A percentile compares a stretch with the other conserved stretches of the same genome.
phyloP scores from a whole-genome alignment of 2,113 vertebrate genomes.

The Grammomys dolichurus region DNA sequence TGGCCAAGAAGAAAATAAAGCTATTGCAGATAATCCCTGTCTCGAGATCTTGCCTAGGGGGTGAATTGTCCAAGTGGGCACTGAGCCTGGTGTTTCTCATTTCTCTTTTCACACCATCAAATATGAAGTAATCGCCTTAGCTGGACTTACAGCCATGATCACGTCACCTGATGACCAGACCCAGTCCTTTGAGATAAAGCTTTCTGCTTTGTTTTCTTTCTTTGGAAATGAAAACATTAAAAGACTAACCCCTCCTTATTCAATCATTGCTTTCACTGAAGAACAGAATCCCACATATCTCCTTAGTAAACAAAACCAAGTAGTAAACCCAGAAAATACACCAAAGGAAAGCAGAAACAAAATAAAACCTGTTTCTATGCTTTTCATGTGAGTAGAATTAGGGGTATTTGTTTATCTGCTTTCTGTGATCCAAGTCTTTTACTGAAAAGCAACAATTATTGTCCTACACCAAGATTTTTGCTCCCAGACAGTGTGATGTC shows the following conservation, averaged over 20 bases:
- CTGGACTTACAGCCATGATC: not conserved
- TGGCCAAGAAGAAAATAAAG: conserved; percentile 54
- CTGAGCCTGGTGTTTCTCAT: conserved; percentile 52
- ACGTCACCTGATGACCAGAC: conserved; percentile 24
- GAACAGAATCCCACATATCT: not conserved
- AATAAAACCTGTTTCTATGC: not conserved
- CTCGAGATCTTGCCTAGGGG: conserved; percentile 14
- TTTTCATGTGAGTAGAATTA: not conserved
- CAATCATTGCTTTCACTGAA: not conserved
- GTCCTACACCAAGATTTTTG: not conserved
- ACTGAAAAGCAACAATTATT: not conserved
- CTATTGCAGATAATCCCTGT: not conserved
- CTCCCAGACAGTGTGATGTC: not conserved
- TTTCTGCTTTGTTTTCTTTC: conserved; percentile 42
- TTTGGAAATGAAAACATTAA: not conserved
- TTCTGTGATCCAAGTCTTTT: conserved; percentile 19
- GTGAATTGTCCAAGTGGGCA: conserved; percentile 57
- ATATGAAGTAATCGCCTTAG: conserved; percentile 48
- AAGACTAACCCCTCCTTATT: not conserved
- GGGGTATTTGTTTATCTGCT: not conserved
- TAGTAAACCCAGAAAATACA: not conserved
- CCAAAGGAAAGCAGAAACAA: not conserved
- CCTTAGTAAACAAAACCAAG: not conserved
- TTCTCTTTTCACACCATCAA: conserved; percentile 22
- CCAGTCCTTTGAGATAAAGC: not conserved